Evolutionary conservation across 2,113 vertebrate genomes (phyloP), one percentile per base, ranked within the genome.

Genomic region (Plestiodon gilberti): DNA sequence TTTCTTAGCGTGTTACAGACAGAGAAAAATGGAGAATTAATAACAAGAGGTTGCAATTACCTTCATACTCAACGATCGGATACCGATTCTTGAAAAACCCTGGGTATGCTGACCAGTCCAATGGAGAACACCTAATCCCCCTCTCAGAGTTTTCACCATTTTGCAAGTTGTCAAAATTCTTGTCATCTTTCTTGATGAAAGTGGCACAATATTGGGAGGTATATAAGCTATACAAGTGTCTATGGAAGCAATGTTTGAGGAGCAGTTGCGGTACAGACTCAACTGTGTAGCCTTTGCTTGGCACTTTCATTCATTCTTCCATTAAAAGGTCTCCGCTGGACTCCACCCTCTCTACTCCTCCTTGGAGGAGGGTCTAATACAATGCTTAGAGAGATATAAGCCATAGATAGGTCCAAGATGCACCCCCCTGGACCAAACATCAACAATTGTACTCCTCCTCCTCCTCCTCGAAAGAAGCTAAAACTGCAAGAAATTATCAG

Each of bases 91-190:
- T 84, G 95, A 95, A 90, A 96, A 94, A 89, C 92, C 91, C 89
- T 95, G 90, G 25, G 82, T 87, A 82, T 35, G 87, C 8, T 92
- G 92, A 73, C 90, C 88, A 88, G 92, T 90, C 78, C 86, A 90
- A 28, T 94, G 96, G 91, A 95, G 90, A 87, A 96, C 91, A 82
- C 93, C 91, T 92, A 94, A 89, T 43, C 96, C 96, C 61, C 76
- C 94, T 91, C 96, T 97, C 90, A 98, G 93, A 35, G 95, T 94
- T 94, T 95, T 98, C 77, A 96, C 93, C 69, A 97, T 92, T 93
- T 96, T 97, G 94, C 87, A 97, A 87, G 96, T 97, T 86, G 97
- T 96, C 93, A 98, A 94, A 91, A 99, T 97, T 93, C 96, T 97
- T 88, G 96, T 96, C 98, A 98, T 98, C 91, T 95, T 95, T 98